phyloP scores from a whole-genome alignment of 2,113 vertebrate species.

The Sarotherodon lohbergeri region DNA sequence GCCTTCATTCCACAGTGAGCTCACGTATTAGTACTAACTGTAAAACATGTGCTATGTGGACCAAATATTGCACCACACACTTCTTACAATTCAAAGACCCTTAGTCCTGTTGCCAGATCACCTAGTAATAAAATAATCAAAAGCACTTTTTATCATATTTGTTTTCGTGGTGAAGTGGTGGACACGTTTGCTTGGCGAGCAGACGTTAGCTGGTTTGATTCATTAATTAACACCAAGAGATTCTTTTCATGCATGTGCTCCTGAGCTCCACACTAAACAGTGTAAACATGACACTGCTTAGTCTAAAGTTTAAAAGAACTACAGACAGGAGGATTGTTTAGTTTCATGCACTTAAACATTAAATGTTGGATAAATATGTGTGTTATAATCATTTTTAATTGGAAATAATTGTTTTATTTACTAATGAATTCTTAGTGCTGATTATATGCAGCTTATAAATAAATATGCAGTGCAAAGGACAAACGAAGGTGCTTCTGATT shows the following conservation, averaged over 20 bases:
- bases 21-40: background rate
- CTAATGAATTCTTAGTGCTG: background rate
- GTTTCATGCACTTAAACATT: background rate
- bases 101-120: accelerated
- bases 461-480: accelerated
- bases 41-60: background rate
- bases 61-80: background rate
- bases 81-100: background rate
- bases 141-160: accelerated
- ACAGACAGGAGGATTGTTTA: background rate
- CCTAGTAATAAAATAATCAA: background rate
- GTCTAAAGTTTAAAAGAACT: background rate
- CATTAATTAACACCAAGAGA: background rate
- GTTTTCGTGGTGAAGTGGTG: background rate
- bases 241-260: background rate
- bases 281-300: background rate
- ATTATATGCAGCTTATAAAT: background rate
- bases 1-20: slow-evolving; percentile 71
- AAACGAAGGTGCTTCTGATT: background rate
- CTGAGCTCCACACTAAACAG: background rate
- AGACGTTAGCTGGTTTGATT: background rate
- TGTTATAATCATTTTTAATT: background rate
- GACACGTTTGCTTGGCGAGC: background rate
- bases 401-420: background rate
- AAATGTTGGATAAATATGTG: background rate